Evolutionary conservation across 2,113 vertebrate genomes (phyloP).

Genomic region (Stigmatopora argus): DNA sequence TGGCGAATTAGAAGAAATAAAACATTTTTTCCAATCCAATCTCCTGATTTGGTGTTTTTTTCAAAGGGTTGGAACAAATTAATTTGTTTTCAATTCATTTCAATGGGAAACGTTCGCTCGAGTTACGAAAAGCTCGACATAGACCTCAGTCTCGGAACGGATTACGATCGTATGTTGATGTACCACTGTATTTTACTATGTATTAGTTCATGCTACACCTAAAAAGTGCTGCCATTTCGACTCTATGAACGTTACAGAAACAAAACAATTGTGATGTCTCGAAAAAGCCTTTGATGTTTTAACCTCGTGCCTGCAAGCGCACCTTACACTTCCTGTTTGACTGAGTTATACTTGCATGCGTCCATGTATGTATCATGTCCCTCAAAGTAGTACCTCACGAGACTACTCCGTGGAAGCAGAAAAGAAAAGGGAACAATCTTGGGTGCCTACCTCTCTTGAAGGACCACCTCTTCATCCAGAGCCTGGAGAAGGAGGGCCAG

Average conservation of each 20-base stretch:
- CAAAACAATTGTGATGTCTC: background rate
- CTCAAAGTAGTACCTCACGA: background rate
- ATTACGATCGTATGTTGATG: too few species aligned
- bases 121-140: too few species aligned
- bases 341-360: background rate
- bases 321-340: background rate
- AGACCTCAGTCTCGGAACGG: too few species aligned
- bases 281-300: background rate
- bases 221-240: background rate
- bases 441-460: slow-evolving; percentile 85
- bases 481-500: slow-evolving; percentile 93
- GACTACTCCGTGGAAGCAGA: background rate
- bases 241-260: background rate
- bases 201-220: too few species aligned
- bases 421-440: background rate
- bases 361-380: background rate
- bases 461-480: slow-evolving; percentile 92
- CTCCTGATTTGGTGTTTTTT: too few species aligned
- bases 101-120: too few species aligned
- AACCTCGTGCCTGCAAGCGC: background rate
- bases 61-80: too few species aligned
- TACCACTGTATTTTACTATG: background rate
- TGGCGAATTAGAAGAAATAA: too few species aligned
- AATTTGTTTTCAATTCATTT: too few species aligned
- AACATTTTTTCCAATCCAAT: too few species aligned